A percentile compares a stretch with the other conserved stretches of the same genome.
Evolutionary conservation across 2,113 vertebrate genomes (phyloP).

Genomic region (Vidua chalybeata): DNA sequence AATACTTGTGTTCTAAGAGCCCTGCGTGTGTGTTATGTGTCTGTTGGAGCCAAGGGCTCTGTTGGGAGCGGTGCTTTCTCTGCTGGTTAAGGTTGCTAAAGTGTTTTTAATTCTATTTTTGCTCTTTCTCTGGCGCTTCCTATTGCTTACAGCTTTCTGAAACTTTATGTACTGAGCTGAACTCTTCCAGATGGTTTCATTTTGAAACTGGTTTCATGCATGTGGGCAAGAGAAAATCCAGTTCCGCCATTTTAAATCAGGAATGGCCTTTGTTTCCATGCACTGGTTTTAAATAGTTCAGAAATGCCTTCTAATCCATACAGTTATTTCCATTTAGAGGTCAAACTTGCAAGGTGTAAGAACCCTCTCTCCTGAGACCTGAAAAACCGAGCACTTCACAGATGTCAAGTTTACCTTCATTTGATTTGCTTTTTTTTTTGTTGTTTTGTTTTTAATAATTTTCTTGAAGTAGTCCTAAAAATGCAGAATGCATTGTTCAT

Average conservation of each 20-base stretch:
- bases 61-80: not conserved
- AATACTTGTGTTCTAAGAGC: not conserved
- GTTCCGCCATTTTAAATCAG: conserved; percentile 1
- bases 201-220: not conserved
- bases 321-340: not conserved
- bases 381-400: not conserved
- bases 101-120: conserved; percentile 14
- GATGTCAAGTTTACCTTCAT: not conserved
- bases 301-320: not conserved
- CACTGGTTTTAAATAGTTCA: not conserved
- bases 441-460: not conserved
- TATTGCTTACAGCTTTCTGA: not conserved
- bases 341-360: not conserved
- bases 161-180: not conserved
- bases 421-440: not conserved
- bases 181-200: conserved; percentile 14
- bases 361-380: not conserved
- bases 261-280: not conserved
- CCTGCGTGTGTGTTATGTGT: not conserved
- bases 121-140: not conserved
- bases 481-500: not conserved
- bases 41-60: not conserved
- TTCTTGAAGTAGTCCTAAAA: not conserved
- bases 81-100: not conserved
- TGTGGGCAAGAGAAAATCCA: not conserved